Conservation (phyloP, 2,888 invertebrate genomes). For the Drepanosiphum platanoidis region DNA sequence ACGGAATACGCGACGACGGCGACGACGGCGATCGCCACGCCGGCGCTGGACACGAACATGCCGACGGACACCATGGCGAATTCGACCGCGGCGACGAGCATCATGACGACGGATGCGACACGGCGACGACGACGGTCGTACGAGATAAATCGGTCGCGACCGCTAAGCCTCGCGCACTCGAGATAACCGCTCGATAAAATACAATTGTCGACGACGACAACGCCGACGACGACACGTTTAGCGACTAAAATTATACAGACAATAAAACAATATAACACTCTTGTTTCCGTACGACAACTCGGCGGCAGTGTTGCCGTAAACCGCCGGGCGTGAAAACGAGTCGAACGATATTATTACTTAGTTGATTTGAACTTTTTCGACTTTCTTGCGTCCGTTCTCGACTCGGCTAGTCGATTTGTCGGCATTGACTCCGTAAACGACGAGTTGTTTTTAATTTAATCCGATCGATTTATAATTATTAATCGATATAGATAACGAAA, state of each 20-base stretch:
- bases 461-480: too few relatives aligned
- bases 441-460: too few relatives aligned
- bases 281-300: too few relatives aligned
- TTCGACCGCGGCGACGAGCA: conserved; percentile 16
- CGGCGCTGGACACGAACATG: conserved; percentile 59
- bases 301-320: too few relatives aligned
- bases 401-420: too few relatives aligned
- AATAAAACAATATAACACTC: too few relatives aligned
- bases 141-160: neutral
- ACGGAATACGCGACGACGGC: conserved; percentile 32
- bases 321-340: too few relatives aligned
- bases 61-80: conserved; percentile 58
- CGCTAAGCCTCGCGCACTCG: neutral
- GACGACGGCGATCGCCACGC: conserved; percentile 34
- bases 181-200: neutral
- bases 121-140: neutral
- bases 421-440: too few relatives aligned
- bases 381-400: too few relatives aligned
- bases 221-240: neutral
- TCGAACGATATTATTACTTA: neutral
- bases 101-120: neutral
- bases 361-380: too few relatives aligned
- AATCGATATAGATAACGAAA: too few relatives aligned
- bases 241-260: too few relatives aligned
- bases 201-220: neutral